Percentiles rank a stretch among this genome's conserved stretches.
Conservation (phyloP, 2,888 invertebrate species). For the Halictus ligatus region DNA sequence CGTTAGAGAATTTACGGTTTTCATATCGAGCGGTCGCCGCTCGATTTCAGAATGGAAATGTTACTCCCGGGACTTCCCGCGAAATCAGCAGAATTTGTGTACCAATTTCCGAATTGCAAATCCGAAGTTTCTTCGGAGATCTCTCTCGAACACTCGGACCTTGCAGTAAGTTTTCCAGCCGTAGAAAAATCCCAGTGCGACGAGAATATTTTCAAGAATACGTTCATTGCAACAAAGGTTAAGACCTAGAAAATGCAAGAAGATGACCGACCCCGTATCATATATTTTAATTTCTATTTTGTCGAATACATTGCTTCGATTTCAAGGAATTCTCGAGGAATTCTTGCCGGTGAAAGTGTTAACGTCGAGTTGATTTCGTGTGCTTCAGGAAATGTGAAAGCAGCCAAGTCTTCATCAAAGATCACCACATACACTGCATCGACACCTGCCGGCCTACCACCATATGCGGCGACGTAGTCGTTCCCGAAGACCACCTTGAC, state of each 20-base stretch:
- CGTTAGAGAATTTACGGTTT: slow-evolving; percentile 43
- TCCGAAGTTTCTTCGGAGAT: not conserved
- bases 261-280: too few relatives aligned
- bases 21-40: slow-evolving; percentile 33
- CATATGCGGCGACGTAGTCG: slow-evolving; percentile 97
- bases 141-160: not conserved
- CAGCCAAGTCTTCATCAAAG: slow-evolving; percentile 94
- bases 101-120: not conserved
- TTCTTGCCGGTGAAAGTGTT: not conserved
- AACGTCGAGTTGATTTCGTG: not conserved
- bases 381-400: slow-evolving; percentile 92
- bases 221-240: too few relatives aligned
- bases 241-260: too few relatives aligned
- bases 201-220: too few relatives aligned
- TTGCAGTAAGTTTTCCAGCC: not conserved
- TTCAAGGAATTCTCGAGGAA: too few relatives aligned
- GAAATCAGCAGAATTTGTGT: not conserved
- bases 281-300: too few relatives aligned
- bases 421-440: slow-evolving; percentile 94
- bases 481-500: slow-evolving; percentile 97
- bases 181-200: not conserved
- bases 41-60: not conserved
- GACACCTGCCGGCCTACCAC: slow-evolving; percentile 93
- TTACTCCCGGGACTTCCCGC: not conserved
- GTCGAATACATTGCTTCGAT: too few relatives aligned